These are phyloP conservation scores for Urechis unicinctus DNA, from an alignment of 2,888 invertebrate genomes.

Conservation along the genomic window DNA sequence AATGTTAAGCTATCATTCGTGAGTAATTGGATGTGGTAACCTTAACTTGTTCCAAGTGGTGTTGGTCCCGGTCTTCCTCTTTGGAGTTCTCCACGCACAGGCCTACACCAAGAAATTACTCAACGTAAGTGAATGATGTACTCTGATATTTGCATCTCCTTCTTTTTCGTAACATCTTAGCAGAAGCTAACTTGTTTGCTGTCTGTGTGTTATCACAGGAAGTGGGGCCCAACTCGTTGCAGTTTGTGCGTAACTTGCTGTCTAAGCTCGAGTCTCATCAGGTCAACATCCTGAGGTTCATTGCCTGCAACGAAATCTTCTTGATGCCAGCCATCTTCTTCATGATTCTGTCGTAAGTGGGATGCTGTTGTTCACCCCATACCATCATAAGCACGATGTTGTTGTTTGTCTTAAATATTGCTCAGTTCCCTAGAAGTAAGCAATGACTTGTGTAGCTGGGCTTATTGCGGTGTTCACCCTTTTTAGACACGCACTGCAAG, in stretches of 20 bases:
- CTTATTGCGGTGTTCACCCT: too few species aligned
- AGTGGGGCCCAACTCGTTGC: slow-evolving; percentile 85
- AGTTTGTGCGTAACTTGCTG: slow-evolving; percentile 78
- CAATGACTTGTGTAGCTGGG: too few species aligned
- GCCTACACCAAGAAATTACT: slow-evolving; percentile 83
- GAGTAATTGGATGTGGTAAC: too few species aligned
- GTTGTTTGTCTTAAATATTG: too few species aligned
- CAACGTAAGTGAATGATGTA: slow-evolving; percentile 69
- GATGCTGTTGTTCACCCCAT: too few species aligned
- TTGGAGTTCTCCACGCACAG: slow-evolving; percentile 85
- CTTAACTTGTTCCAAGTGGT: slow-evolving; percentile 62
- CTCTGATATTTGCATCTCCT: not conserved
- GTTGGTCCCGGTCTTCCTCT: slow-evolving; percentile 81
- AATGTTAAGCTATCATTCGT: too few species aligned
- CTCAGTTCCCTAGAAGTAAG: too few species aligned
- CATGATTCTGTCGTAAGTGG: slow-evolving; percentile 72
- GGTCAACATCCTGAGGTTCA: slow-evolving; percentile 78
- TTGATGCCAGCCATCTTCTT: slow-evolving; percentile 57
- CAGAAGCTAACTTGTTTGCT: too few species aligned
- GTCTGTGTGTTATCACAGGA: slow-evolving; percentile 58
- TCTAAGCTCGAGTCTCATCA: slow-evolving; percentile 86
- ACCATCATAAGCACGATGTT: too few species aligned
- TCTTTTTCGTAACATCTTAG: not conserved
- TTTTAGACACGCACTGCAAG: too few species aligned
- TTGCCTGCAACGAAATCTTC: slow-evolving; percentile 86